A percentile compares a stretch with the other conserved stretches of the same genome.
phyloP scores from a whole-genome alignment of 2,888 invertebrate species.

The Aphelenchoides bicaudatus region DNA sequence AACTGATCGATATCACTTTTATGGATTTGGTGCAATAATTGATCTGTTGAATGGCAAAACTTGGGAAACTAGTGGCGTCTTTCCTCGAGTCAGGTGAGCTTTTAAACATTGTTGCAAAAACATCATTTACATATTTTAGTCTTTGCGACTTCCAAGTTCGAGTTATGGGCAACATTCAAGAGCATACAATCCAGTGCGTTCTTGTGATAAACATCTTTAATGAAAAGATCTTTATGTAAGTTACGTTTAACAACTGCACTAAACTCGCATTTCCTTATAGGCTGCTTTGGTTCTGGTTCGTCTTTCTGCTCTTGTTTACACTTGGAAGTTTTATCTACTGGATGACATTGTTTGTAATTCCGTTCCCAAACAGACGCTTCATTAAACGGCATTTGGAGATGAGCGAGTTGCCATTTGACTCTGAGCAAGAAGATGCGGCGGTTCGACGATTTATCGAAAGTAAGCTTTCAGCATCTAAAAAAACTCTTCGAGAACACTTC shows the following conservation, averaged over 20 bases:
- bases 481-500: too few relatives aligned
- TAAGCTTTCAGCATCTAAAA: too few relatives aligned
- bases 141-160: conserved; percentile 58
- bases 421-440: conserved; percentile 38
- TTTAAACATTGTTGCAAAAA: too few relatives aligned
- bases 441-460: conserved; percentile 50
- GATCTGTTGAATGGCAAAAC: conserved; percentile 56
- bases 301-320: conserved; percentile 48
- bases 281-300: conserved; percentile 59
- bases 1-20: conserved; percentile 50
- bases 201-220: conserved; percentile 55
- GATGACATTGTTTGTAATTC: conserved; percentile 45
- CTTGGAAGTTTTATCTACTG: conserved; percentile 56
- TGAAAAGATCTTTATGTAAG: conserved; percentile 39
- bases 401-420: conserved; percentile 58
- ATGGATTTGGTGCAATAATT: conserved; percentile 55
- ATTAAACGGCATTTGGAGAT: conserved; percentile 58
- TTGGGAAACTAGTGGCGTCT: conserved; percentile 57
- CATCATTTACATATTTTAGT: too few relatives aligned
- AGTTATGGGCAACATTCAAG: conserved; percentile 60
- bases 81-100: conserved; percentile 53
- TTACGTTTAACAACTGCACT: too few relatives aligned
- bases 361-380: conserved; percentile 46
- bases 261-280: conserved; percentile 44
- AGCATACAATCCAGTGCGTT: conserved; percentile 59